Base-by-base conservation (phyloP, 2,888 invertebrate genomes). In the Alsophila aescularia region DNA sequence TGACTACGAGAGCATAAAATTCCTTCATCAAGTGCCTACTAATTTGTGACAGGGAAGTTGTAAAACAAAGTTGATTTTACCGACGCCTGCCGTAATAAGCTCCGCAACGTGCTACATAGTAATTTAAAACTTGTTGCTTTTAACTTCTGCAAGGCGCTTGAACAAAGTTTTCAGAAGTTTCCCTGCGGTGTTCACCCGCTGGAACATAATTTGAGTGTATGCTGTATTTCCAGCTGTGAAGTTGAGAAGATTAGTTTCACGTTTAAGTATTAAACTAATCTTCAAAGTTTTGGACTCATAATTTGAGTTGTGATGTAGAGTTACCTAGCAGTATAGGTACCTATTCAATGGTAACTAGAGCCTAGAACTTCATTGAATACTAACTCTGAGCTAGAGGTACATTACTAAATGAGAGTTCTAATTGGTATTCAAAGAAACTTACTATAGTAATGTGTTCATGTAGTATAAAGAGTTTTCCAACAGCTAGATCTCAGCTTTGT, bases 61-160 rank as follows among this genome's bases (percentile, higher is more conserved):
- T 49, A 60, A 12, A 24, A 52, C 58, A 44, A 72, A 72, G 62
- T 59, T 43, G 45, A 58, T 69, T 69, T 58, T 67, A 50, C 57
- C 41, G 52, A 64, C 66, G 66, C 74, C 73, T 70, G 57, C 44
- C 52, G 42, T 58, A 60, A 57, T 57, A 52, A 5, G 24, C 16
- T 49, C 18, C 27, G 47, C 47, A 45, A 49, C 51, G 45, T 44
- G 40, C 14, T 35, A 12, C 40, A 52, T 37, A 47, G 60, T 43
- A 60, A 66, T 69, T 67, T 58, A 49, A 66, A 67, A 71, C 67
- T 70, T 62, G 52, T 63, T 73, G 75, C 69, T 52, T 49, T 66
- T 63, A 56, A 69, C 53, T 74, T 60, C 60, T 42, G 62, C 45
- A 63, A 75, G 77, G 75, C 72, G 72, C 62, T 69, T 49, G 18